phyloP scores from a whole-genome alignment of 2,797 vertebrate species.

The Myotis pilosus region DNA sequence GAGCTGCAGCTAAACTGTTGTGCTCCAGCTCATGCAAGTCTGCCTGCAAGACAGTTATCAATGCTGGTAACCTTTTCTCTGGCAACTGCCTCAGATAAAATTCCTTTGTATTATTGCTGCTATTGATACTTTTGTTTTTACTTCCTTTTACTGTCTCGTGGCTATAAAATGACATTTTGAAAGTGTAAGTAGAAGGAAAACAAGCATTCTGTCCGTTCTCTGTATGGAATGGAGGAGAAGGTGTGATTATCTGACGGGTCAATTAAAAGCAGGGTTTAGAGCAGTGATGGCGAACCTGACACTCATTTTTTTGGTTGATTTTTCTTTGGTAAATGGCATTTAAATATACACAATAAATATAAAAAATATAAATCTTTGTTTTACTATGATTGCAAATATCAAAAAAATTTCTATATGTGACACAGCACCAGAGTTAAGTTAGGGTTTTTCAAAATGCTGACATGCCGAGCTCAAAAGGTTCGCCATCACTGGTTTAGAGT shows the following conservation, averaged over 20 bases:
- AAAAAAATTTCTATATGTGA: too few species aligned
- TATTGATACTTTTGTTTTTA: conserved; percentile 25
- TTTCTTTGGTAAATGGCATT: too few species aligned
- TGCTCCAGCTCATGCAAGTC: background rate
- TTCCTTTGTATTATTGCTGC: background rate
- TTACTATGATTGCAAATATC: too few species aligned
- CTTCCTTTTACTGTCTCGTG: conserved; percentile 6
- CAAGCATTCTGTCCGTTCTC: background rate
- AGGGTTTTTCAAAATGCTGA: too few species aligned
- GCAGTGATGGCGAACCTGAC: too few species aligned
- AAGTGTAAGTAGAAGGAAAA: conserved; percentile 46
- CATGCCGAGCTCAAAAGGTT: too few species aligned
- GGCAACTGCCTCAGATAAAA: conserved; percentile 40
- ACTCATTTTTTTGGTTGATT: too few species aligned
- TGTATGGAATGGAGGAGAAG: background rate
- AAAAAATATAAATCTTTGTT: too few species aligned
- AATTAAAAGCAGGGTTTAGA: conserved; percentile 46
- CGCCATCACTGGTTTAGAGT: background rate
- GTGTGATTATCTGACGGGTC: background rate
- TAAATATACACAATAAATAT: too few species aligned
- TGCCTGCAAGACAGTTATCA: background rate
- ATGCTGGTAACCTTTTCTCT: background rate
- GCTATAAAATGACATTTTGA: conserved; percentile 37
- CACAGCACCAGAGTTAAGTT: too few species aligned
- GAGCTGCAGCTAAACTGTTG: background rate